Base-by-base conservation (phyloP, 2,888 invertebrate genomes). In the Papilio demoleus region DNA sequence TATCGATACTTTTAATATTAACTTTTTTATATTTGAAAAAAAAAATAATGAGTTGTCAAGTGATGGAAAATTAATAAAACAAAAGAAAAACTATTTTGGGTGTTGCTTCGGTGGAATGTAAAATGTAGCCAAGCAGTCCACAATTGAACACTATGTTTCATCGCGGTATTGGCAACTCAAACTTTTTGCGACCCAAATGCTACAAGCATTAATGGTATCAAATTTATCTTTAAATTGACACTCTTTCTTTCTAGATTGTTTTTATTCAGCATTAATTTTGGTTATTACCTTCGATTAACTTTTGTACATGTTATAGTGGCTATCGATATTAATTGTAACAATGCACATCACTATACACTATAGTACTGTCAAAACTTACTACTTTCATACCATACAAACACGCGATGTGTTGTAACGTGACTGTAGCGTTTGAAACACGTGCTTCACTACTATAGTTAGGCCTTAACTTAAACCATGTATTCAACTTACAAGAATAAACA, bases 301-400 rank as follows among this genome's bases (percentile, higher is more conserved):
- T 53, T 27, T 27, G 4, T n/a, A 36, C 19, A 12, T 8, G 14
- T 36, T 22, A 19, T 19, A 19, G 40, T 62, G 68, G 27, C 70
- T 42, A 69, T 69, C 58, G 50, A 64, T 1, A 53, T 50, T 1
- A 8, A 4, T 12, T 24, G 12, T 66, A 45, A 62, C 2, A 12
- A 22, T 60, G 63, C 70, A 73, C 71, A 71, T 67, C 68, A 69
- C 72, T 73, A 58, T 34, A 9, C 27, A 45, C 60, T 22, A 60
- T 53, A 34, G 34, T 68, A 64, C 64, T 75, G 76, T 76, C 77
- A 38, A 76, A 76, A 72, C 74, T 74, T 53, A 27, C 76, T 77
- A 76, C 84, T 84, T 83, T 84, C 83, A 79, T 80, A 73, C 78
- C 76, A 71, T 74, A 79, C 69, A 58, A 70, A 67, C 71, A 65